These are phyloP conservation scores for Drosophila pandora DNA, from an alignment of 1,140 invertebrate genomes.

Conservation along the genomic window DNA sequence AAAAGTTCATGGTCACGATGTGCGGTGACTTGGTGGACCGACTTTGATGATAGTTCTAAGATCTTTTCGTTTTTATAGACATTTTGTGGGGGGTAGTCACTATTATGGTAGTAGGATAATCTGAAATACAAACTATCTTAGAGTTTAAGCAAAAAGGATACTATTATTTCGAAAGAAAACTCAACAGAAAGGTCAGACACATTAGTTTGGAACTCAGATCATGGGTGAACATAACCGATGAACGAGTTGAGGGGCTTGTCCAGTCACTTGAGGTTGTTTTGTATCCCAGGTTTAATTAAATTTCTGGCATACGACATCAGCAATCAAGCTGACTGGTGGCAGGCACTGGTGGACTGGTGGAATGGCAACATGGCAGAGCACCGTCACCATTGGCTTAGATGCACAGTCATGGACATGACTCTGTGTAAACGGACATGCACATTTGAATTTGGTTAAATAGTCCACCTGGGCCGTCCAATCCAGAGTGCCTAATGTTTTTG, in stretches of 20 bases:
- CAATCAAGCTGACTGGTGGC: slow-evolving; percentile 28
- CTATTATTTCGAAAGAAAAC: no score
- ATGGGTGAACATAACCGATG: background rate
- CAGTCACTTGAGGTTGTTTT: slow-evolving; percentile 46
- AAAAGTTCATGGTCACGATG: slow-evolving; percentile 73
- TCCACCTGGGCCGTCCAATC: slow-evolving; percentile 43
- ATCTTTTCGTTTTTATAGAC: slow-evolving; percentile 5
- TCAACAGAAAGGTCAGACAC: background rate
- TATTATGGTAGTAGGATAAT: no score
- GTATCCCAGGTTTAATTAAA: slow-evolving; percentile 63
- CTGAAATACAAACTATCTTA: no score
- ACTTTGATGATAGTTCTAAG: slow-evolving; percentile 40
- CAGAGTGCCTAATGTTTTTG: slow-evolving; percentile 39
- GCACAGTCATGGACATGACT: slow-evolving; percentile 60
- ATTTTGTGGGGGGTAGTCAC: background rate
- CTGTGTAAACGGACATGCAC: slow-evolving; percentile 51
- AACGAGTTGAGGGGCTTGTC: slow-evolving; percentile 32
- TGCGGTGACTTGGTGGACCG: slow-evolving; percentile 2
- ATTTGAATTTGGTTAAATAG: slow-evolving; percentile 59
- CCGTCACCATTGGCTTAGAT: slow-evolving; percentile 28
- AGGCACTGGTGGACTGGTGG: slow-evolving; percentile 6
- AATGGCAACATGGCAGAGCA: slow-evolving; percentile 14
- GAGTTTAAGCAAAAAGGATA: no score
- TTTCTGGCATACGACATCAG: slow-evolving; percentile 54
- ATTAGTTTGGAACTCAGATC: background rate